Percentiles rank a stretch among this genome's conserved stretches.
phyloP scores from a whole-genome alignment of 2,113 vertebrate genomes.

The Lasiurus cinereus region DNA sequence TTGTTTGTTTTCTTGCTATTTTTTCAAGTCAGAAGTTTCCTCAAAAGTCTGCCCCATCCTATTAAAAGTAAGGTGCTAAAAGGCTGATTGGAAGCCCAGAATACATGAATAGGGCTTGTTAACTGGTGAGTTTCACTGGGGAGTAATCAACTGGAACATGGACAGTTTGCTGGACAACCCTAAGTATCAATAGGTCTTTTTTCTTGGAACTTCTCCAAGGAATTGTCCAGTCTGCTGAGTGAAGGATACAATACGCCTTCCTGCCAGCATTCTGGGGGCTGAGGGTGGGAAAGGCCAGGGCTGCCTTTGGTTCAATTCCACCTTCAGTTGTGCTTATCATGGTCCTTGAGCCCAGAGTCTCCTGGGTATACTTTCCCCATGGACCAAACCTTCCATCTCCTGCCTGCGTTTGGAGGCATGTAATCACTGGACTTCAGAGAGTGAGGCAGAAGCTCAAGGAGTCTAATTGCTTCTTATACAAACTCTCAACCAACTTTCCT shows the following conservation, averaged over 20 bases:
- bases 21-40: slow-evolving; percentile 7
- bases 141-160: not conserved
- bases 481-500: not conserved
- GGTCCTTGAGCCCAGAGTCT: not conserved
- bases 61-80: slow-evolving; percentile 19
- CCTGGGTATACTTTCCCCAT: not conserved
- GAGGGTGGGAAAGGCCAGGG: too few relatives aligned
- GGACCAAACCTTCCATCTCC: not conserved
- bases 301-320: not conserved
- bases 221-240: not conserved
- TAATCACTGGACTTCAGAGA: not conserved
- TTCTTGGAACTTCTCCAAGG: slow-evolving; percentile 25
- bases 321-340: not conserved
- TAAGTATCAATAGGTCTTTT: slow-evolving; percentile 11
- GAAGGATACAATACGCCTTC: not conserved
- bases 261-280: not conserved
- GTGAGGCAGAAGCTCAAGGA: not conserved
- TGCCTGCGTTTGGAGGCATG: not conserved
- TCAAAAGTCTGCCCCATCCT: slow-evolving; percentile 28
- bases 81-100: not conserved
- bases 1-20: not conserved
- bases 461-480: not conserved
- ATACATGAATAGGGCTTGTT: not conserved
- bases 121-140: not conserved
- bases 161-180: not conserved